phyloP scores from a whole-genome alignment of 1,140 invertebrate genomes.

The Colletes gigas region DNA sequence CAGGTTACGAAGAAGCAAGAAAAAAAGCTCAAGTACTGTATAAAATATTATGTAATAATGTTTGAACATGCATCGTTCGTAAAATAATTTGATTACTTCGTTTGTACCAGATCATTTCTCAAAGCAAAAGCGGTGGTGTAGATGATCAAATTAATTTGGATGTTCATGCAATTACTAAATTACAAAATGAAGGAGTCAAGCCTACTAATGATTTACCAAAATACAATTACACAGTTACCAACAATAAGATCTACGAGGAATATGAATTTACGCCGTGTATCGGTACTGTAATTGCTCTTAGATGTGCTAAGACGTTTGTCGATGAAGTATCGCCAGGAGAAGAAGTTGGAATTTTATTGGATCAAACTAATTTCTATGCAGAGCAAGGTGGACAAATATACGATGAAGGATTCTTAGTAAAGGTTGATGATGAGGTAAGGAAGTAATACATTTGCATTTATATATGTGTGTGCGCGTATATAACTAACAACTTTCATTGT shows the following conservation, averaged over 20 bases:
- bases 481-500: slow-evolving; percentile 39
- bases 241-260: slow-evolving; percentile 83
- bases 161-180: slow-evolving; percentile 96
- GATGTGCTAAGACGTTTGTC: slow-evolving; percentile 93
- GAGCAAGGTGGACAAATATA: slow-evolving; percentile 99
- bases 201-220: slow-evolving; percentile 95
- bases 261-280: slow-evolving; percentile 87
- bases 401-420: slow-evolving; percentile 97
- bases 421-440: slow-evolving; percentile 88
- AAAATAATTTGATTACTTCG: slow-evolving; percentile 18
- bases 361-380: slow-evolving; percentile 97
- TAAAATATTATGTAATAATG: slow-evolving; percentile 17
- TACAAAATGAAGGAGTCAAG: slow-evolving; percentile 90
- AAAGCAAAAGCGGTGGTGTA: slow-evolving; percentile 89
- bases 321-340: slow-evolving; percentile 90
- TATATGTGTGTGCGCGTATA: not conserved
- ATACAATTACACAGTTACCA: slow-evolving; percentile 91
- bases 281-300: slow-evolving; percentile 86
- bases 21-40: slow-evolving; percentile 89
- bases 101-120: slow-evolving; percentile 86
- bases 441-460: slow-evolving; percentile 24
- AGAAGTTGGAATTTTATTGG: slow-evolving; percentile 96
- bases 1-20: slow-evolving; percentile 94
- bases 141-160: slow-evolving; percentile 94
- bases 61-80: slow-evolving; percentile 20